These are phyloP conservation scores for Drosophila lacicola DNA, from an alignment of 2,888 invertebrate species.

Conservation along the genomic window DNA sequence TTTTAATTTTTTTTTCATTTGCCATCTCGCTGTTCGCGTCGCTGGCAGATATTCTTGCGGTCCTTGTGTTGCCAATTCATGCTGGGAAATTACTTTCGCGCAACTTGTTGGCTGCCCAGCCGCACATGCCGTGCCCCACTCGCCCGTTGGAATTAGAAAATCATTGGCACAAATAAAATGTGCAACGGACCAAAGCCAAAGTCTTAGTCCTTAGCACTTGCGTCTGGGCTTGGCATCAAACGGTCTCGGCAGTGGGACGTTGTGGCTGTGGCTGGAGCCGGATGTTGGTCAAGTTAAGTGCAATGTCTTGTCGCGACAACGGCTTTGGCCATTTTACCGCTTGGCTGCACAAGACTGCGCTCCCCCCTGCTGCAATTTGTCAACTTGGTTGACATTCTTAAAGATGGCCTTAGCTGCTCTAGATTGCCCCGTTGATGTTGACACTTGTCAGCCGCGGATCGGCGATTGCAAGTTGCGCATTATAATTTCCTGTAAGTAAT, in stretches of 20 bases:
- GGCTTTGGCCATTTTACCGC: slow-evolving; percentile 63
- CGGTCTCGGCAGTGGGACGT: neutral
- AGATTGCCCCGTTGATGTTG: slow-evolving; percentile 40
- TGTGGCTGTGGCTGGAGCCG: slow-evolving; percentile 7
- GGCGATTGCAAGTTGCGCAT: slow-evolving; percentile 40
- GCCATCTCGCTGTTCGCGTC: slow-evolving; percentile 16
- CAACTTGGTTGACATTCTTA: slow-evolving; percentile 59
- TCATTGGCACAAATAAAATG: slow-evolving; percentile 76
- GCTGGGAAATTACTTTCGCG: slow-evolving; percentile 62
- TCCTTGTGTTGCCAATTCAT: slow-evolving; percentile 31
- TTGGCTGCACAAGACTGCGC: slow-evolving; percentile 28
- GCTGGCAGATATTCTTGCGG: slow-evolving; percentile 33
- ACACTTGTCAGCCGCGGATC: slow-evolving; percentile 17
- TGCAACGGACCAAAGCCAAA: slow-evolving; percentile 38
- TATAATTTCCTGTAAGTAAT: slow-evolving; percentile 53
- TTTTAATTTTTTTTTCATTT: neutral
- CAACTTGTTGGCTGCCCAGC: slow-evolving; percentile 25
- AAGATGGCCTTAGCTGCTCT: slow-evolving; percentile 60
- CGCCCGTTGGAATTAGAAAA: slow-evolving; percentile 67
- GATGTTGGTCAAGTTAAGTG: slow-evolving; percentile 73
- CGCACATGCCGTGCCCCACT: neutral
- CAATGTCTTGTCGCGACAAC: slow-evolving; percentile 67
- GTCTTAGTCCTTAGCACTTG: slow-evolving; percentile 45
- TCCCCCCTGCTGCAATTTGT: slow-evolving; percentile 55
- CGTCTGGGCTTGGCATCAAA: slow-evolving; percentile 42